phyloP scores from a whole-genome alignment of 2,113 vertebrate species.

The Pteronura brasiliensis region DNA sequence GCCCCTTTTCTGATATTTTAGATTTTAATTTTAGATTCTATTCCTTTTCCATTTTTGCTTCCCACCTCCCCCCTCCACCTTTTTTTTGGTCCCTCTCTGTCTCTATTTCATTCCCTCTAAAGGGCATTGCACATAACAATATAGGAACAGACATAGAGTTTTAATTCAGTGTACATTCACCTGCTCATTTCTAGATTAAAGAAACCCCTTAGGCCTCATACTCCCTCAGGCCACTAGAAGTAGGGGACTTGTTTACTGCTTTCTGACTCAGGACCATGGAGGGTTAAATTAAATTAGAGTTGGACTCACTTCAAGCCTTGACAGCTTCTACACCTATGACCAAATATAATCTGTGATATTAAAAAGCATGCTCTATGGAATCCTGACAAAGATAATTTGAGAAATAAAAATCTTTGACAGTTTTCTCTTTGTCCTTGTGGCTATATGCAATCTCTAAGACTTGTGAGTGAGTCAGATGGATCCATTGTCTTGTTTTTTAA shows the following conservation, averaged over 20 bases:
- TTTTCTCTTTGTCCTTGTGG: not conserved
- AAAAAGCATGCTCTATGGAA: not conserved
- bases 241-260: fast-evolving
- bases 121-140: not conserved
- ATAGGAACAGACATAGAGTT: not conserved
- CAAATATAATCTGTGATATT: not conserved
- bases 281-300: not conserved
- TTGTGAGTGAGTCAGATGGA: not conserved
- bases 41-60: slow-evolving; percentile 31
- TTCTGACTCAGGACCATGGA: not conserved
- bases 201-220: not conserved
- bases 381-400: not conserved
- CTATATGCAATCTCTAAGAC: not conserved
- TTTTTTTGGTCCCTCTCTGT: not conserved
- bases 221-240: not conserved
- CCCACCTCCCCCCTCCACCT: fast-evolving
- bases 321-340: not conserved
- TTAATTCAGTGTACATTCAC: not conserved
- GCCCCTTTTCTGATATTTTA: slow-evolving; percentile 8
- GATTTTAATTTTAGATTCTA: slow-evolving; percentile 55
- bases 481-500: not conserved
- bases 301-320: not conserved
- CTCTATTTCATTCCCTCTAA: not conserved
- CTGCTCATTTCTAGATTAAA: not conserved
- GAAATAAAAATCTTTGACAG: slow-evolving; percentile 2